Base-by-base conservation (phyloP, 1,140 invertebrate genomes). In the Anastrepha ludens region DNA sequence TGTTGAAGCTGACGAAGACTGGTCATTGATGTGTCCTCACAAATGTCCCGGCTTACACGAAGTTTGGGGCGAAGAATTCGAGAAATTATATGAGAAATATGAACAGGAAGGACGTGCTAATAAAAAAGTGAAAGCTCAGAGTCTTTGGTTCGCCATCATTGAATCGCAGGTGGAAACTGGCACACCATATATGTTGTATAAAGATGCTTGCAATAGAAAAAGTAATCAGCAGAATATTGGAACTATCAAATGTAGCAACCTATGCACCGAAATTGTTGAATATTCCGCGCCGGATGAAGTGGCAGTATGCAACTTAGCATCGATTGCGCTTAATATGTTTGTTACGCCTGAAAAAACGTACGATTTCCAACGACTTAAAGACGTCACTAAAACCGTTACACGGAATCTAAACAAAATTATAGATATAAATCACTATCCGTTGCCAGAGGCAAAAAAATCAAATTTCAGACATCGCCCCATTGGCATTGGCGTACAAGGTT, bases 151-250 rank as follows among this genome's bases (percentile, higher is more conserved):
- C 90, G 97, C 98, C 39, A 98, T 99, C 88, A 96, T 99, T 89
- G 97, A 98, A 91, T 96, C 98, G 1, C 99, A 99, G 95, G 97
- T 99, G 5, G 99, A 99, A 95, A 99, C 99, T 20, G 99, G 99
- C 47, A 98, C 97, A 20, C 99, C 99, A 6, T 99, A 99, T 92
- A 99, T 99, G 98, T 93, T 98, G 0, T 99, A 99, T 92, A 99
- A 99, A 94, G 99, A 99, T 94, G 95, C 98, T 17, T 99, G 99
- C 91, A 99, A 99, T 92, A 94, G 96, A 9, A 99, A 99, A 94
- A 98, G 97, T 85, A 99, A 99, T 94, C 99, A 99, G 92, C 96
- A 99, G 94, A 99, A 99, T 94, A 93, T 99, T 29, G 99, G 99
- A 47, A 99, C 99, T 6, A 99, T 99, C 88, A 99, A 99, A 94